Percentiles rank a stretch among this genome's conserved stretches.
Conservation (phyloP, 2,797 vertebrate species). For the Peromyscus aztecus region DNA sequence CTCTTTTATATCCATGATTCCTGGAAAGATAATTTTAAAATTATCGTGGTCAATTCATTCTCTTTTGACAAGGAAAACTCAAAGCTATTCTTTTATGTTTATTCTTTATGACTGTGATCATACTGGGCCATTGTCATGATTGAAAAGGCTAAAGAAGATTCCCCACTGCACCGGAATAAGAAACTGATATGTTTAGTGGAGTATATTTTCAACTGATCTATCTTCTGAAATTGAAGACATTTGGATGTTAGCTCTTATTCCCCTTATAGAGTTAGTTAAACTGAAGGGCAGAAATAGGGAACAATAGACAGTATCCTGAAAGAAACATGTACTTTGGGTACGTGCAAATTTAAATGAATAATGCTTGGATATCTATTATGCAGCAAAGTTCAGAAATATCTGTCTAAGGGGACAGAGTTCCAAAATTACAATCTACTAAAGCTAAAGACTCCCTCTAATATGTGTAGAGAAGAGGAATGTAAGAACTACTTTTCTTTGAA, state of each 20-base stretch:
- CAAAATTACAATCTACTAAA: background rate
- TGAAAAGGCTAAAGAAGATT: too few species aligned
- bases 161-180: rapidly evolving
- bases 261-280: background rate
- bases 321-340: background rate
- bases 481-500: background rate
- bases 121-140: too few species aligned
- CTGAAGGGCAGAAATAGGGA: background rate
- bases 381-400: background rate
- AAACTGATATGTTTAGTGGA: background rate
- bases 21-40: background rate
- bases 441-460: background rate
- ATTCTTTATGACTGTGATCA: rapidly evolving
- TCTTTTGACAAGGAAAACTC: background rate
- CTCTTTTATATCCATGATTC: background rate
- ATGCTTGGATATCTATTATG: background rate
- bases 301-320: background rate
- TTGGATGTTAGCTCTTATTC: too few species aligned
- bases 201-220: background rate
- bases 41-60: background rate
- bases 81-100: background rate
- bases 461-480: background rate
- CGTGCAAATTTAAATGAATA: background rate
- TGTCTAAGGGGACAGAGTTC: background rate
- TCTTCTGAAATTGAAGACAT: background rate